A percentile compares a stretch with the other conserved stretches of the same genome.
phyloP scores from a whole-genome alignment of 2,888 invertebrate species.

The Idaea dimidiata region DNA sequence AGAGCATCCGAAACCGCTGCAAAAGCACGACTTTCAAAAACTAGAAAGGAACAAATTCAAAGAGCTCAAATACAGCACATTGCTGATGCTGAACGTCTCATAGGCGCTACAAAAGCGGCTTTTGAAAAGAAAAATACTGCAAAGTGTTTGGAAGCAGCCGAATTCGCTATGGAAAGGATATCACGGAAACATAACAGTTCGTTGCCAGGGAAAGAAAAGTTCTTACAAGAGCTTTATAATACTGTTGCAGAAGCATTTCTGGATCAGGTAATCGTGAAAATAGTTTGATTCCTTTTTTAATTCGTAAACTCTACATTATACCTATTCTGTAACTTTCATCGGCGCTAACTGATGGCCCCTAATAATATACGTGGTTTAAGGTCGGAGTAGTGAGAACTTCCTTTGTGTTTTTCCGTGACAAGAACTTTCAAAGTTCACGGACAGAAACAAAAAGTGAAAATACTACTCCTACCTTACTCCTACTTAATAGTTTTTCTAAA shows the following conservation, averaged over 20 bases:
- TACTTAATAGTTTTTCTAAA: no score
- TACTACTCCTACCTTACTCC: no score
- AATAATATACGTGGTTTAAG: no score
- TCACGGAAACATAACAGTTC: conserved; percentile 52
- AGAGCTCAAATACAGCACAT: conserved; percentile 57
- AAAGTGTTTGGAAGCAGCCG: conserved; percentile 62
- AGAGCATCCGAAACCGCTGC: conserved; percentile 56
- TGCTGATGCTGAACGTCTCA: conserved; percentile 58
- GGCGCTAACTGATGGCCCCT: no score
- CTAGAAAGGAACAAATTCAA: conserved; percentile 54
- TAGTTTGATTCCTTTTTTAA: not conserved
- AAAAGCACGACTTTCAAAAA: conserved; percentile 48
- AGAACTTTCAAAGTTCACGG: no score
- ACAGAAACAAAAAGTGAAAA: no score
- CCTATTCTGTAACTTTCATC: no score
- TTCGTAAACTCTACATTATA: not conserved
- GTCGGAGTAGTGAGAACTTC: no score
- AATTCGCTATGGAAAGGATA: conserved; percentile 70
- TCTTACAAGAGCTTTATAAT: conserved; percentile 55
- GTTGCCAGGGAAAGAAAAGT: conserved; percentile 65
- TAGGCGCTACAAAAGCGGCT: conserved; percentile 44
- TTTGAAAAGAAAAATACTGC: conserved; percentile 54
- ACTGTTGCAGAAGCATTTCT: conserved; percentile 63
- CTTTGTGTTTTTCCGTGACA: no score
- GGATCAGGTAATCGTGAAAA: conserved; percentile 54